A percentile compares a stretch with the other conserved stretches of the same genome.
Conservation (phyloP, 2,888 invertebrate species). For the Tenthredo mesomela region DNA sequence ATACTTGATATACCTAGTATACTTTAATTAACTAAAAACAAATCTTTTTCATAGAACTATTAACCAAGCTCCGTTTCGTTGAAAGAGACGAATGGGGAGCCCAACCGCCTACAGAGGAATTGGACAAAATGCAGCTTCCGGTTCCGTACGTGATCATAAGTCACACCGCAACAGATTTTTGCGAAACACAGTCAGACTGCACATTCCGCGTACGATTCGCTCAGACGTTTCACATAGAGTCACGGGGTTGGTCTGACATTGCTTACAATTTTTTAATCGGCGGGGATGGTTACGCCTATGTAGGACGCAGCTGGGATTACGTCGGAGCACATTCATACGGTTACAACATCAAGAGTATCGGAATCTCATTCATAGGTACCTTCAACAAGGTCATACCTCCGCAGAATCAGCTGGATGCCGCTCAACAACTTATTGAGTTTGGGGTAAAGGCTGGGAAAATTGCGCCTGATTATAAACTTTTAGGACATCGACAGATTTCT, state of each 20-base stretch:
- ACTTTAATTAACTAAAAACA: neutral
- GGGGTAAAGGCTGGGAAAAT: conserved; percentile 49
- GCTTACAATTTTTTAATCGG: conserved; percentile 90
- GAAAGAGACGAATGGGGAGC: conserved; percentile 85
- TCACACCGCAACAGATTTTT: conserved; percentile 47
- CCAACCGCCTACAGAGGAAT: conserved; percentile 78
- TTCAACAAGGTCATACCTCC: conserved; percentile 79
- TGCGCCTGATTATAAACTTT: conserved; percentile 53
- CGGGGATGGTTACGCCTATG: conserved; percentile 88
- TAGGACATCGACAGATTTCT: conserved; percentile 80
- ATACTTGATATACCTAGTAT: neutral
- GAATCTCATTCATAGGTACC: conserved; percentile 87
- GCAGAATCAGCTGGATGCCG: conserved; percentile 36
- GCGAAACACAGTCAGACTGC: conserved; percentile 65
- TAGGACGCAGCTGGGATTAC: conserved; percentile 87
- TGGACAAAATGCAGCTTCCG: conserved; percentile 65
- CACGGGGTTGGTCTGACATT: conserved; percentile 84
- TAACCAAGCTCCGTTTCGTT: conserved; percentile 80
- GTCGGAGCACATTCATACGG: conserved; percentile 86
- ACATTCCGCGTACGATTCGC: conserved; percentile 64
- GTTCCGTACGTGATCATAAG: conserved; percentile 60
- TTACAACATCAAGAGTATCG: conserved; percentile 84
- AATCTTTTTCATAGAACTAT: conserved; percentile 53
- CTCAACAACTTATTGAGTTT: conserved; percentile 43
- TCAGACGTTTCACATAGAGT: conserved; percentile 82